Percentiles rank a stretch among this genome's conserved stretches.
Conservation (phyloP, 2,113 vertebrate genomes). For the Cephalopterus ornatus region DNA sequence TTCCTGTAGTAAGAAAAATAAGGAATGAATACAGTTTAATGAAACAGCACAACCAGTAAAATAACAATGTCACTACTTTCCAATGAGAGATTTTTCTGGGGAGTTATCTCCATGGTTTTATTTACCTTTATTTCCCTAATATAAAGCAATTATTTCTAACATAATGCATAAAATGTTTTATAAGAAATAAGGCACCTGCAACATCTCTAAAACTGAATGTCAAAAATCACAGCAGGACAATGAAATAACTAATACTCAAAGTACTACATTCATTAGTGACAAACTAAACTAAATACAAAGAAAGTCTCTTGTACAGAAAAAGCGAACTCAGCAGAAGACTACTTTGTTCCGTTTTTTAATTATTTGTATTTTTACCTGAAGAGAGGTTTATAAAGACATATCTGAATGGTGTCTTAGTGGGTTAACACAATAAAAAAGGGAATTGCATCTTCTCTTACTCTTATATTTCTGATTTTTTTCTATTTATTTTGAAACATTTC, state of each 20-base stretch:
- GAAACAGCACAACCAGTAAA: neutral
- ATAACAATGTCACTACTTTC: neutral
- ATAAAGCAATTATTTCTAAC: slow-evolving; percentile 1
- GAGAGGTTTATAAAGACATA: neutral
- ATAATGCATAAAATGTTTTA: slow-evolving; percentile 23
- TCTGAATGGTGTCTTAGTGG: neutral
- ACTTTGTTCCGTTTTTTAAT: neutral
- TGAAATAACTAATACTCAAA: slow-evolving; percentile 41
- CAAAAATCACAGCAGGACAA: slow-evolving; percentile 25
- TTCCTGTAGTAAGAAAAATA: neutral
- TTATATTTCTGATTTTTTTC: neutral
- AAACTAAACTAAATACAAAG: slow-evolving; percentile 50
- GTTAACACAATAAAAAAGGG: neutral
- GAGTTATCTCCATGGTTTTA: neutral
- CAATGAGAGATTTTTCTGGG: neutral
- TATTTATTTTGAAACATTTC: neutral
- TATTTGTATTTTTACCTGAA: neutral
- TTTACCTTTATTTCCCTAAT: neutral
- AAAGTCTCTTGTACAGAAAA: neutral
- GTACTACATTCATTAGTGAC: neutral
- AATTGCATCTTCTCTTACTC: neutral
- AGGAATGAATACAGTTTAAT: neutral
- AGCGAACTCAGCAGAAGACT: neutral
- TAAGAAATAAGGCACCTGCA: slow-evolving; percentile 46
- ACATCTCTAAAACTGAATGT: slow-evolving; percentile 42